phyloP scores from a whole-genome alignment of 1,140 invertebrate genomes.

The Periplaneta americana region DNA sequence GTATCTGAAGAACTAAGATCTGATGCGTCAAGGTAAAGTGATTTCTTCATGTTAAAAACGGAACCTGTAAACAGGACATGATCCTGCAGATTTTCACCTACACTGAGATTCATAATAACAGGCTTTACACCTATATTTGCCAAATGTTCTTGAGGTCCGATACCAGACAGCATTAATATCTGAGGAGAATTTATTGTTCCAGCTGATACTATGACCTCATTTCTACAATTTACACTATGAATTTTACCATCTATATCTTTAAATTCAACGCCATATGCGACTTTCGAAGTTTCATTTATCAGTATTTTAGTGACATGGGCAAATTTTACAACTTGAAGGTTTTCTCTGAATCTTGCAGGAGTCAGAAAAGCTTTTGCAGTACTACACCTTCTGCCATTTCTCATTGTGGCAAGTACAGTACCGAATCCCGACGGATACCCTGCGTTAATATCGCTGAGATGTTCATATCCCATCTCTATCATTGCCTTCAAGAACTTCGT shows the following conservation, averaged over 20 bases:
- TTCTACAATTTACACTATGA: conserved; percentile 63
- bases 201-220: conserved; percentile 79
- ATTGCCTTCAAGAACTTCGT: conserved; percentile 34
- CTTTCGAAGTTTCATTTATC: background rate
- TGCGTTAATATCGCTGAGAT: conserved; percentile 32
- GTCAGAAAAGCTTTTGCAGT: conserved; percentile 42
- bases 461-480: conserved; percentile 37
- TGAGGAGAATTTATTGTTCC: conserved; percentile 89
- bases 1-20: background rate
- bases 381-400: conserved; percentile 46
- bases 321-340: conserved; percentile 42
- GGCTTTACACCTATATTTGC: conserved; percentile 45
- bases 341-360: conserved; percentile 38
- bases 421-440: conserved; percentile 45
- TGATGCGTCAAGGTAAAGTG: background rate
- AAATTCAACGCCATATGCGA: conserved; percentile 35
- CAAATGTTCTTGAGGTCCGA: conserved; percentile 77
- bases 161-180: conserved; percentile 85
- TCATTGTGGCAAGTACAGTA: conserved; percentile 37
- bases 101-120: conserved; percentile 36
- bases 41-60: background rate
- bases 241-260: conserved; percentile 51
- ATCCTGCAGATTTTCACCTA: conserved; percentile 83
- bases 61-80: conserved; percentile 70
- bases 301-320: conserved; percentile 33